phyloP scores from a whole-genome alignment of 2,113 vertebrate genomes.

The Alosa alosa region DNA sequence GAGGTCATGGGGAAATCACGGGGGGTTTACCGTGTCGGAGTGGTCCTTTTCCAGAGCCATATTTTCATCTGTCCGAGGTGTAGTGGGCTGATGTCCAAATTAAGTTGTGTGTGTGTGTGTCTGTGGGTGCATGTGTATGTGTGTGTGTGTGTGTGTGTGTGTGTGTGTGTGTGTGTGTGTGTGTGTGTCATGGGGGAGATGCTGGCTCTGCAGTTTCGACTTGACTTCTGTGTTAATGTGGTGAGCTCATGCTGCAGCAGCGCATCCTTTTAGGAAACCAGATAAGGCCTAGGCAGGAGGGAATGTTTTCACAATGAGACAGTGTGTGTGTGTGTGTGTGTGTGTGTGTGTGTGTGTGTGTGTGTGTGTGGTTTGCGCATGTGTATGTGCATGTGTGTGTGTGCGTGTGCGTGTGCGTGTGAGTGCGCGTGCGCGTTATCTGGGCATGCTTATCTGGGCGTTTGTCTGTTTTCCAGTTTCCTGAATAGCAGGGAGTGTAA shows the following conservation, averaged over 20 bases:
- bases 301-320: background rate
- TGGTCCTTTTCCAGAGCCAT: background rate
- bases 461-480: background rate
- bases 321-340: too few relatives aligned
- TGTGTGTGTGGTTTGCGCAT: too few relatives aligned
- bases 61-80: background rate
- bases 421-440: too few relatives aligned
- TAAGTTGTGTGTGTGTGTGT: background rate
- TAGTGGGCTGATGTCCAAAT: background rate
- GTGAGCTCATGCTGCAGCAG: constrained; percentile 18
- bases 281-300: constrained; percentile 23
- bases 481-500: background rate
- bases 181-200: background rate
- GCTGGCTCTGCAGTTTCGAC: background rate
- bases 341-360: background rate
- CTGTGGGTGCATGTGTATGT: background rate
- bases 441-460: background rate
- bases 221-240: background rate
- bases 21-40: background rate
- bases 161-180: too few relatives aligned
- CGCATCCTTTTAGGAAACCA: constrained; percentile 20
- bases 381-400: too few relatives aligned
- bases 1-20: constrained; percentile 11
- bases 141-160: too few relatives aligned
- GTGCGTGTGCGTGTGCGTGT: too few relatives aligned